These are phyloP conservation scores for Platichthys flesus DNA, from an alignment of 2,113 vertebrate species.

Conservation along the genomic window DNA sequence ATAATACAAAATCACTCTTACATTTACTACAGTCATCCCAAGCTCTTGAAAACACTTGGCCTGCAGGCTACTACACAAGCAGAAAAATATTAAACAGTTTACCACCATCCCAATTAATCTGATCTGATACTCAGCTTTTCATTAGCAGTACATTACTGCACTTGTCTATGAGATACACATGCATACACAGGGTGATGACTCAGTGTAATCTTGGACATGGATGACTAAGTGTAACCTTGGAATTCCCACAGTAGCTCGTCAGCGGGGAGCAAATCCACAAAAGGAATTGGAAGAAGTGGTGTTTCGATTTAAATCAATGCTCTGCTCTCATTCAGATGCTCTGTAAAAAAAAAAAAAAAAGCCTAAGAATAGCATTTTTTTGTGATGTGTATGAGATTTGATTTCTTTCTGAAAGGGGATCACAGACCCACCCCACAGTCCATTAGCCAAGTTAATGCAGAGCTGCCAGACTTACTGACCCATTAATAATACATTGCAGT, in stretches of 20 bases:
- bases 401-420: constrained; percentile 70
- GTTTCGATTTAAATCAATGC: constrained; percentile 20
- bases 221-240: not conserved
- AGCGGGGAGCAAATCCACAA: constrained; percentile 19
- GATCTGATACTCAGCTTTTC: constrained; percentile 28
- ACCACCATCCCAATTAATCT: constrained; percentile 12
- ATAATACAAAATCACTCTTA: not conserved
- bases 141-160: constrained; percentile 30
- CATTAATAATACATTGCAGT: constrained; percentile 83
- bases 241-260: constrained; percentile 28
- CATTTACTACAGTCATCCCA: constrained; percentile 1
- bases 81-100: constrained; percentile 8
- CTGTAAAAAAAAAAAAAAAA: constrained; percentile 10
- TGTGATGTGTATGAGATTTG: constrained; percentile 66
- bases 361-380: constrained; percentile 37
- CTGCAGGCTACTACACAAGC: constrained; percentile 7
- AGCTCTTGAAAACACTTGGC: constrained; percentile 4
- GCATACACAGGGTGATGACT: constrained; percentile 25
- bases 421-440: constrained; percentile 73
- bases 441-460: constrained; percentile 83
- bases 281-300: constrained; percentile 17
- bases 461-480: constrained; percentile 80
- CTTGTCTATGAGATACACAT: constrained; percentile 22
- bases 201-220: constrained; percentile 25
- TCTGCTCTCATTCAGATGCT: constrained; percentile 20